phyloP scores from a whole-genome alignment of 2,888 invertebrate species.

The Lottia gigantea region DNA sequence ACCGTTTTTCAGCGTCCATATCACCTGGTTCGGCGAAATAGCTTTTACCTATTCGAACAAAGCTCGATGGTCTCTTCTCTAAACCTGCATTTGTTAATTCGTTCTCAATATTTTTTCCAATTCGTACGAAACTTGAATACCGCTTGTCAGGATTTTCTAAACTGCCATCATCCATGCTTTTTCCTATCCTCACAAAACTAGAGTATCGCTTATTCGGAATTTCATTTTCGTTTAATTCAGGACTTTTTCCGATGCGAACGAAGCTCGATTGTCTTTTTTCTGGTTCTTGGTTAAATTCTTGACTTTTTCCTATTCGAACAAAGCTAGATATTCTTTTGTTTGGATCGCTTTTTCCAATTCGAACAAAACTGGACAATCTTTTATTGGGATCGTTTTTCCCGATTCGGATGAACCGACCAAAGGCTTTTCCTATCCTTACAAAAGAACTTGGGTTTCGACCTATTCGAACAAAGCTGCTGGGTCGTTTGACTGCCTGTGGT shows the following conservation, averaged over 20 bases:
- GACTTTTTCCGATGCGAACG: conserved; percentile 30
- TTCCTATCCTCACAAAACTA: conserved; percentile 36
- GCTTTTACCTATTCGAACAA: conserved; percentile 21
- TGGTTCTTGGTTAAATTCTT: not conserved
- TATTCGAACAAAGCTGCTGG: conserved; percentile 16
- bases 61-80: conserved; percentile 10
- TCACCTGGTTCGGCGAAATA: not conserved
- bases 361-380: conserved; percentile 18
- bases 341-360: conserved; percentile 16
- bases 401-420: conserved; percentile 22
- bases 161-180: conserved; percentile 13
- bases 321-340: conserved; percentile 32
- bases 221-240: conserved; percentile 6
- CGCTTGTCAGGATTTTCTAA: conserved; percentile 14
- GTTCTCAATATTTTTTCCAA: conserved; percentile 14
- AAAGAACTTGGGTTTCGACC: conserved; percentile 17
- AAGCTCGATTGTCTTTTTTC: conserved; percentile 29
- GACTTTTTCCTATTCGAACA: conserved; percentile 15
- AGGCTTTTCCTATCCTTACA: conserved; percentile 19
- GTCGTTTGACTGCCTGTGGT: conserved; percentile 3
- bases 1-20: conserved; percentile 23
- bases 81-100: conserved; percentile 10
- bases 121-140: conserved; percentile 15
- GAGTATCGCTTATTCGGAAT: conserved; percentile 20
- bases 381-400: conserved; percentile 10